Percentiles rank a stretch among this genome's conserved stretches.
phyloP scores from a whole-genome alignment of 2,797 vertebrate species.

The Perdix hodgsoniae region DNA sequence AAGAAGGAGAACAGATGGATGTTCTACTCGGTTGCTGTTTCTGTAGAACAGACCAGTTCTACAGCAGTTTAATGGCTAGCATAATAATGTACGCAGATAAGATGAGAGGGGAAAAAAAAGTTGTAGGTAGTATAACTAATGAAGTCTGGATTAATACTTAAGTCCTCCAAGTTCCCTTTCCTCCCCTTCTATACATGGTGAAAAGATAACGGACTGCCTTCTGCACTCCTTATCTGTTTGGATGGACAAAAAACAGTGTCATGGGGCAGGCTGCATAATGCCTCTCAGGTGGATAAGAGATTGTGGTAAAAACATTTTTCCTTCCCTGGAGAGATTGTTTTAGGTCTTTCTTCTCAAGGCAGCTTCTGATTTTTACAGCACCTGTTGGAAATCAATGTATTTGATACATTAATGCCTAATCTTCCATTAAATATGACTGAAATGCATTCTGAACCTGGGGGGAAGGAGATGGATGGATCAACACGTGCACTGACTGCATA shows the following conservation, averaged over 20 bases:
- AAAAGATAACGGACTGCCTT: neutral
- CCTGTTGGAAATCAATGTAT: neutral
- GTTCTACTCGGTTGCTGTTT: neutral
- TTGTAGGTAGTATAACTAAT: neutral
- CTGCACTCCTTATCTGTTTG: neutral
- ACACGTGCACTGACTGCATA: neutral
- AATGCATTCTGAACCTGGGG: neutral
- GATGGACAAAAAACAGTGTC: neutral
- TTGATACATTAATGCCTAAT: neutral
- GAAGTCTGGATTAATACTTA: neutral
- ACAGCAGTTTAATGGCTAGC: neutral
- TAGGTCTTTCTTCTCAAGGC: neutral
- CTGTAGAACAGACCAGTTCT: neutral
- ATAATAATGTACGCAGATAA: neutral
- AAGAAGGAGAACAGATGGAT: neutral
- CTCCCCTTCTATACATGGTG: neutral
- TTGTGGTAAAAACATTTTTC: neutral
- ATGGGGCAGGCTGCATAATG: neutral
- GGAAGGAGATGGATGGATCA: neutral
- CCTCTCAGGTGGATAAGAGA: neutral
- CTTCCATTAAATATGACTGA: constrained; percentile 11
- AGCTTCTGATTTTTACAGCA: constrained; percentile 17
- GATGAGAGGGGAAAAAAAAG: neutral
- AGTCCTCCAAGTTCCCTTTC: neutral
- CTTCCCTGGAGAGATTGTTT: neutral